Percentiles rank a stretch among this genome's conserved stretches.
phyloP scores from a whole-genome alignment of 2,888 invertebrate species.

The Perizoma affinitatum region DNA sequence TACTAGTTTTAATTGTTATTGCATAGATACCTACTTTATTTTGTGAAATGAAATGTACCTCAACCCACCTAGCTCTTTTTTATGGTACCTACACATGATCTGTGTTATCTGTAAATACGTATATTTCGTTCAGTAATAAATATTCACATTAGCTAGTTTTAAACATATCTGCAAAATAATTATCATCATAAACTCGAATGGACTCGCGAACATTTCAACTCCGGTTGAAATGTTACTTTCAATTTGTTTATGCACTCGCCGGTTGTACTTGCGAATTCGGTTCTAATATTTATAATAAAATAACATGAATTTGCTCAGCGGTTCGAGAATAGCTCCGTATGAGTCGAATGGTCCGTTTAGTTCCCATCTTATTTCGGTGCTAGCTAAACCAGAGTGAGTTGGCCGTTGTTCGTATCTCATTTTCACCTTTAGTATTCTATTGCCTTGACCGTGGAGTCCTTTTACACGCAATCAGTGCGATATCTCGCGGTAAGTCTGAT shows the following conservation, averaged over 20 bases:
- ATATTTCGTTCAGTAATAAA: too few species aligned
- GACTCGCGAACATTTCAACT: slow-evolving; percentile 50
- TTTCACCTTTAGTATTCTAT: not conserved
- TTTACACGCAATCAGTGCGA: slow-evolving; percentile 35
- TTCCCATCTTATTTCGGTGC: slow-evolving; percentile 33
- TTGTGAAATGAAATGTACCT: too few species aligned
- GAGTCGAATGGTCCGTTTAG: slow-evolving; percentile 27
- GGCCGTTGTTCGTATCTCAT: not conserved
- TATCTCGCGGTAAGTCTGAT: slow-evolving; percentile 54
- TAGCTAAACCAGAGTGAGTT: slow-evolving; percentile 38
- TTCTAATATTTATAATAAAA: slow-evolving; percentile 62
- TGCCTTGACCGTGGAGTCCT: slow-evolving; percentile 45
- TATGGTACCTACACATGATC: too few species aligned
- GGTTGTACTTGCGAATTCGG: slow-evolving; percentile 69
- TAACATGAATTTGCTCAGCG: slow-evolving; percentile 54
- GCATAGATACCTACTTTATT: too few species aligned
- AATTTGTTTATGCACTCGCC: slow-evolving; percentile 67
- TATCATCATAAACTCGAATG: slow-evolving; percentile 76
- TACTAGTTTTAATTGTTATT: too few species aligned
- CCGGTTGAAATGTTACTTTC: slow-evolving; percentile 74
- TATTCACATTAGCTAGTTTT: not conserved
- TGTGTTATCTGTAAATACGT: too few species aligned
- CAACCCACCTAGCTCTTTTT: too few species aligned
- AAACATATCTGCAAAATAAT: slow-evolving; percentile 57
- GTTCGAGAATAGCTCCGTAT: slow-evolving; percentile 52